Evolutionary conservation across 2,797 vertebrate species (phyloP).

Genomic region (Amblyraja radiata): DNA sequence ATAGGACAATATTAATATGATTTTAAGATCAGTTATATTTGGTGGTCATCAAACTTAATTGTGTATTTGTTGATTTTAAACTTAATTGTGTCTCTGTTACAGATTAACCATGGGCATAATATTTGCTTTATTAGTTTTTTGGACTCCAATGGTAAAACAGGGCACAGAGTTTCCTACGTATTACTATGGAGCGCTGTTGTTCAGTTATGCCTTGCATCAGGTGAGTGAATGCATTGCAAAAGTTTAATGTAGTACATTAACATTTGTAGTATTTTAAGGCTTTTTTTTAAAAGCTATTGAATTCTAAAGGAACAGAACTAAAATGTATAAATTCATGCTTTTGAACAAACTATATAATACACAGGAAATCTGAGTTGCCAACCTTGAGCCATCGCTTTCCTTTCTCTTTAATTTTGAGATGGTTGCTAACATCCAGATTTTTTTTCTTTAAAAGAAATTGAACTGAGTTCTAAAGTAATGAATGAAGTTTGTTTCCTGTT

Average conservation of each 20-base stretch:
- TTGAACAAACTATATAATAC: neutral
- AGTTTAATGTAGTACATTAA: neutral
- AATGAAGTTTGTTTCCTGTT: neutral
- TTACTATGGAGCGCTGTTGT: constrained; percentile 74
- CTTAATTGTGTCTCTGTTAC: constrained; percentile 41
- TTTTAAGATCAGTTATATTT: neutral
- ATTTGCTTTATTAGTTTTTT: constrained; percentile 88
- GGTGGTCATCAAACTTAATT: constrained; percentile 32
- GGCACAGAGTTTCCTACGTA: constrained; percentile 82
- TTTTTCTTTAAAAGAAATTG: neutral
- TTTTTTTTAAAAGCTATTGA: neutral
- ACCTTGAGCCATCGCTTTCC: neutral
- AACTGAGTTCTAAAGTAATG: neutral
- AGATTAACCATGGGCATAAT: constrained; percentile 84
- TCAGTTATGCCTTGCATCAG: constrained; percentile 92
- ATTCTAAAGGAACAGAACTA: neutral
- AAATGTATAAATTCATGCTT: neutral
- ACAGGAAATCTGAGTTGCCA: neutral
- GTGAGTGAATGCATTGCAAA: constrained; percentile 51
- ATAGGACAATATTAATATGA: neutral
- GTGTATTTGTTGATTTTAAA: neutral
- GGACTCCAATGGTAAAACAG: constrained; percentile 80
- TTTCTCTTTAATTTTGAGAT: neutral
- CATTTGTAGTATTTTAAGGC: neutral
- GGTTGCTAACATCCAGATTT: neutral